Evolutionary conservation across 1,140 invertebrate genomes (phyloP).

Genomic region (Panulirus ornatus): DNA sequence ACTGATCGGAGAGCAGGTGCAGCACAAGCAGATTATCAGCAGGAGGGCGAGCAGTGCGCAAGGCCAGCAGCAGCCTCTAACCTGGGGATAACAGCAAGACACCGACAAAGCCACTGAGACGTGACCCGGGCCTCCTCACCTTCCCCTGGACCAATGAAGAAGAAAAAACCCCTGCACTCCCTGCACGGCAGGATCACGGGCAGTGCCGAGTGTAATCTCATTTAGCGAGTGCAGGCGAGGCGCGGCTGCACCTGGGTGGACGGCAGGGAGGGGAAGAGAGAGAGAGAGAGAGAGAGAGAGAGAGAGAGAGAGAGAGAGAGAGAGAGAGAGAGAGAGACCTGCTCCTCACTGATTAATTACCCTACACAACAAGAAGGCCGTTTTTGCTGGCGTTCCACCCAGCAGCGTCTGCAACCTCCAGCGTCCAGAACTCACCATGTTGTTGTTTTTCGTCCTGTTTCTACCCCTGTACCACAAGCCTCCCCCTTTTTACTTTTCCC

Average conservation of each 20-base stretch:
- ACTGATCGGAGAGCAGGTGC: too few relatives aligned
- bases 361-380: slow-evolving; percentile 49
- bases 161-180: slow-evolving; percentile 14
- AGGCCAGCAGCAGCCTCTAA: too few relatives aligned
- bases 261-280: not conserved
- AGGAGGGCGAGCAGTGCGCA: too few relatives aligned
- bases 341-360: slow-evolving; percentile 57
- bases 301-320: slow-evolving; percentile 17
- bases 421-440: slow-evolving; percentile 4
- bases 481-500: not conserved
- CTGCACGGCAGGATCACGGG: not conserved
- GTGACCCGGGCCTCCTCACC: too few relatives aligned
- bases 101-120: too few relatives aligned
- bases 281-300: slow-evolving; percentile 17
- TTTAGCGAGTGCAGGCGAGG: slow-evolving; percentile 28
- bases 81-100: too few relatives aligned
- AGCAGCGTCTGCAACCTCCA: slow-evolving; percentile 48
- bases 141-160: too few relatives aligned
- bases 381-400: slow-evolving; percentile 37
- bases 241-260: slow-evolving; percentile 48
- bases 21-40: too few relatives aligned
- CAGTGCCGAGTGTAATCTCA: slow-evolving; percentile 27
- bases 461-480: not conserved
- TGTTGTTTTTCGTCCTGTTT: too few relatives aligned
- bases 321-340: slow-evolving; percentile 33